phyloP scores from a whole-genome alignment of 2,113 vertebrate species.

The Nibea coibor region DNA sequence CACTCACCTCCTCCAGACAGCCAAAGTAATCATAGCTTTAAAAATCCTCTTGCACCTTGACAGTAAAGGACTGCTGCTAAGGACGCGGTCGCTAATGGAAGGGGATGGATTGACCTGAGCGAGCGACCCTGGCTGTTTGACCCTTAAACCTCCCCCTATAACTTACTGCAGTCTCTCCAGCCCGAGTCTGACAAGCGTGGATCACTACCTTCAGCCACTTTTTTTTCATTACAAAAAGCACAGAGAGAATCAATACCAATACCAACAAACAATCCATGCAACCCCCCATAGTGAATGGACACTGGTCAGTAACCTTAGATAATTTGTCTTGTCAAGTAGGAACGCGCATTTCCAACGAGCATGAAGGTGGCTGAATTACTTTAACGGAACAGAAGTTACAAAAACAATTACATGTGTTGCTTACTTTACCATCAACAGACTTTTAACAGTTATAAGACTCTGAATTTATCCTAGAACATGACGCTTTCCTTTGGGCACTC shows the following conservation, averaged over 20 bases:
- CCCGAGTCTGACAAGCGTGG: constrained; percentile 30
- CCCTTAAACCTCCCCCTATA: constrained; percentile 35
- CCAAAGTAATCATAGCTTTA: constrained; percentile 2
- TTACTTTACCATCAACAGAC: neutral
- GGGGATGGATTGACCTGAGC: constrained; percentile 24
- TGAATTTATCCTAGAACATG: neutral
- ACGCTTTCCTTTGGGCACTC: neutral
- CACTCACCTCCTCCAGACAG: neutral
- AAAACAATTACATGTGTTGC: neutral
- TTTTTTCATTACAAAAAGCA: constrained; percentile 19
- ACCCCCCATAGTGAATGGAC: neutral
- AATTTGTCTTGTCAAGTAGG: constrained; percentile 4
- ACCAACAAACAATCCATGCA: neutral
- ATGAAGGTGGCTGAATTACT: neutral
- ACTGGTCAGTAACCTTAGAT: neutral
- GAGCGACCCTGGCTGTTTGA: constrained; percentile 50
- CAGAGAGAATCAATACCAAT: constrained; percentile 35
- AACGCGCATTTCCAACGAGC: neutral
- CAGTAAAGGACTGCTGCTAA: constrained; percentile 35
- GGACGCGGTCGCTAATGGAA: constrained; percentile 59
- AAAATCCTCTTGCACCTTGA: constrained; percentile 19
- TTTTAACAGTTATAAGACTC: neutral
- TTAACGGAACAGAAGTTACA: neutral
- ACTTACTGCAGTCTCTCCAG: constrained; percentile 37
- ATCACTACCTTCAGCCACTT: neutral